These are phyloP conservation scores for Drosophila lacertosa DNA, from an alignment of 1,140 invertebrate species.

Conservation along the genomic window DNA sequence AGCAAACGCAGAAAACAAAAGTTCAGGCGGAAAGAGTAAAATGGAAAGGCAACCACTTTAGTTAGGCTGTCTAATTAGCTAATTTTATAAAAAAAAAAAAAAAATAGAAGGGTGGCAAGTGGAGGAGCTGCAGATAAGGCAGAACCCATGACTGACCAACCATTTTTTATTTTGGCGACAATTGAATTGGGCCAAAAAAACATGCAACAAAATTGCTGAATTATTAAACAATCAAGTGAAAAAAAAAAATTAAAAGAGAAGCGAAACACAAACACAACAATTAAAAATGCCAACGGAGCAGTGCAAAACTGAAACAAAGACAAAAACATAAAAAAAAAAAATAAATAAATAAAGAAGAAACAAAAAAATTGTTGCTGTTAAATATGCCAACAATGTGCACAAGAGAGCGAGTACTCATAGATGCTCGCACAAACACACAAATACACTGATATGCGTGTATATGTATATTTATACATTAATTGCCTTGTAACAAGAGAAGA, in stretches of 20 bases:
- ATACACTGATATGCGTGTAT: slow-evolving; percentile 3
- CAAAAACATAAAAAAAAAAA: slow-evolving; percentile 12
- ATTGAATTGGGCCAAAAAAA: slow-evolving; percentile 50
- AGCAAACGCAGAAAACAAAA: slow-evolving; percentile 63
- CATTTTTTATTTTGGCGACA: slow-evolving; percentile 48
- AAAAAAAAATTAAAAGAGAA: slow-evolving; percentile 19
- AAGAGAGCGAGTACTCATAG: slow-evolving; percentile 40
- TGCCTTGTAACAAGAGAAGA: slow-evolving; percentile 27
- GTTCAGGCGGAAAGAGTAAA: slow-evolving; percentile 27
- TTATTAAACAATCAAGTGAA: slow-evolving; percentile 46
- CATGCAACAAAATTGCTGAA: slow-evolving; percentile 31
- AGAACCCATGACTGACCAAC: slow-evolving; percentile 2
- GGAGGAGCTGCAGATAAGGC: slow-evolving; percentile 6
- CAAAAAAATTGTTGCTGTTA: slow-evolving; percentile 24
- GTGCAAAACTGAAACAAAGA: slow-evolving; percentile 72
- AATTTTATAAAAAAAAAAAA: too few relatives aligned
- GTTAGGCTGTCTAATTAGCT: slow-evolving; percentile 57
- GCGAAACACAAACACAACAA: slow-evolving; percentile 52
- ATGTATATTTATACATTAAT: slow-evolving; percentile 49
- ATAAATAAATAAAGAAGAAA: slow-evolving; percentile 32
- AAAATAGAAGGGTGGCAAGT: slow-evolving; percentile 1
- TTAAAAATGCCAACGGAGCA: slow-evolving; percentile 78
- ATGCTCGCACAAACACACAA: slow-evolving; percentile 24
- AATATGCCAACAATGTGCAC: slow-evolving; percentile 42
- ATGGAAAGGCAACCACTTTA: slow-evolving; percentile 52